Percentiles rank a stretch among this genome's conserved stretches.
Conservation (phyloP, 64 coral and sea anemone species). For the Montipora cactus region DNA sequence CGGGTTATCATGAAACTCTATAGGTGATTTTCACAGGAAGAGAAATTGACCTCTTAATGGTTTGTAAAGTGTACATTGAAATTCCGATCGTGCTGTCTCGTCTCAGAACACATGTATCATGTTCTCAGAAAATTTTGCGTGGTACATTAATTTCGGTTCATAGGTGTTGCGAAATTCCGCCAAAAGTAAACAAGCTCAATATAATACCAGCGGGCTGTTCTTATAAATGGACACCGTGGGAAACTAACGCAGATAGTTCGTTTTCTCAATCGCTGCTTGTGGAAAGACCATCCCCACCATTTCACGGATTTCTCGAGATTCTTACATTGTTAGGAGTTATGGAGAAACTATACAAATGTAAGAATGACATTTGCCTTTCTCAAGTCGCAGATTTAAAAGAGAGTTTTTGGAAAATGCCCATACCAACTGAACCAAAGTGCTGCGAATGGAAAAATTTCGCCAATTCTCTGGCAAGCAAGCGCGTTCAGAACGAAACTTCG, state of each 20-base stretch:
- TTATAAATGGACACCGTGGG: not conserved
- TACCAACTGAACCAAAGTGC: not conserved
- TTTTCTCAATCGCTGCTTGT: not conserved
- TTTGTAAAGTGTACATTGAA: not conserved
- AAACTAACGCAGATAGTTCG: not conserved
- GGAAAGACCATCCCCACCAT: not conserved
- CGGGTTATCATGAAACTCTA: not conserved
- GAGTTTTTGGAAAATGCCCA: not conserved
- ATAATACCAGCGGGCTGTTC: not conserved
- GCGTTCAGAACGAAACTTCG: not conserved
- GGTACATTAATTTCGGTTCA: not conserved
- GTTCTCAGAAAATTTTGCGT: not conserved
- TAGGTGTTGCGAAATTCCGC: not conserved
- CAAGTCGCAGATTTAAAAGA: not conserved
- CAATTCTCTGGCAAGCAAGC: not conserved
- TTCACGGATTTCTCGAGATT: not conserved
- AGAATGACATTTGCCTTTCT: not conserved
- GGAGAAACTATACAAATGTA: conserved; percentile 13
- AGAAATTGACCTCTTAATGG: not conserved
- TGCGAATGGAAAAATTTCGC: not conserved
- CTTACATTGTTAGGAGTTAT: not conserved
- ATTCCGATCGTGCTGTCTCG: not conserved
- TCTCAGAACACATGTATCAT: too few relatives aligned
- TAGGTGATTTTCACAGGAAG: not conserved
- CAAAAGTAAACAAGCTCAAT: not conserved